Base-by-base conservation (phyloP, 2,113 vertebrate genomes). In the Erythrocebus patas region DNA sequence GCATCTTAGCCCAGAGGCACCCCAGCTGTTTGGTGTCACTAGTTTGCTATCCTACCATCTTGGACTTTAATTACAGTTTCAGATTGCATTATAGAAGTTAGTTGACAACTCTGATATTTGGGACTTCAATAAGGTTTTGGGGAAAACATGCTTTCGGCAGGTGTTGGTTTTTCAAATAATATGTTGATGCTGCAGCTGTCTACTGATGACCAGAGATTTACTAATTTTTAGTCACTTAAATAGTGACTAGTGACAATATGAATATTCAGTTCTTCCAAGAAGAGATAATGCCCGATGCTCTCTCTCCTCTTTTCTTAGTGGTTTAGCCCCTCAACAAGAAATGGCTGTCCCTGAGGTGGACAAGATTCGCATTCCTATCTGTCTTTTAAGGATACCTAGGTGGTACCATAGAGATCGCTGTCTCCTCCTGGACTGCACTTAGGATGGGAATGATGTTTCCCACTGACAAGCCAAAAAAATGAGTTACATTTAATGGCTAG, bases 21-120 rank as follows among this genome's bases (percentile, higher is more conserved):
- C 81, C 57, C 50, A 50, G 32, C 59, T 66, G 92, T 84, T 50
- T 92, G 48, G 93, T 48, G 57, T 85, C 73, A 38, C 38, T 18
- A 23, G 43, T 52, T 88, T 89, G 7, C 57, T 73, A 2, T 50
- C 89, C 52, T n/a, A 25, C 48, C 25, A 59, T 61, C 43, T 90
- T 81, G 92, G 89, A 90, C 57, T 95, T 93, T 45, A 78, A 73
- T 93, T 85, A 84, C 32, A 68, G 72, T 52, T 95, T 95, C 45
- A 27, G n/a, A 8, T 73, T 89, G 64, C 18, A 40, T 82, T 23
- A 48, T 17, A n/a, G 75, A 84, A 59, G 57, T 50, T 73, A 82
- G 52, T 76, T n/a, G 80, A 92, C 12, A 61, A 50, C 43, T 52
- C 25, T 78, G 48, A 32, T n/a, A 43, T 80, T 80, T 40, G 50